Conservation (phyloP, 2,888 invertebrate species). For the Periphyllus acericola region DNA sequence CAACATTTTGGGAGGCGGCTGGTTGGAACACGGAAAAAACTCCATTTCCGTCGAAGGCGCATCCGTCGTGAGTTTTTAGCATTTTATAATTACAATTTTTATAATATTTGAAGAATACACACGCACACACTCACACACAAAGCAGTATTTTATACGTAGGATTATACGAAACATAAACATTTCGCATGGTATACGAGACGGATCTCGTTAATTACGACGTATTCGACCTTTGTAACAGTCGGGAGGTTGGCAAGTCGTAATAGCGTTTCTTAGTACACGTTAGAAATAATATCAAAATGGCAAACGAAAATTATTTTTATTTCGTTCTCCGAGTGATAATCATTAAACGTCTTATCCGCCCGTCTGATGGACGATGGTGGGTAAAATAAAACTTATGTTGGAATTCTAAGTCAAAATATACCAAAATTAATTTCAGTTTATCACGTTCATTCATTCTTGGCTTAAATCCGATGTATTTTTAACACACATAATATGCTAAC, state of each 20-base stretch:
- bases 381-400: too few relatives aligned
- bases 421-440: too few relatives aligned
- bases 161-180: conserved; percentile 6
- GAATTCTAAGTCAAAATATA: too few relatives aligned
- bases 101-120: not conserved
- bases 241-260: not conserved
- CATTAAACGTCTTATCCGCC: too few relatives aligned
- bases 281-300: not conserved
- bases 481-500: too few relatives aligned
- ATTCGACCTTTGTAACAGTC: not conserved
- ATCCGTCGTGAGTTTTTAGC: conserved; percentile 66
- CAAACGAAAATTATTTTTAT: not conserved
- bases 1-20: conserved; percentile 48
- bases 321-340: too few relatives aligned
- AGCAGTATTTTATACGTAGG: not conserved
- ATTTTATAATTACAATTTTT: not conserved
- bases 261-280: not conserved
- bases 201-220: not conserved
- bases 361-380: too few relatives aligned
- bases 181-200: not conserved
- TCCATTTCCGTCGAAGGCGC: conserved; percentile 53
- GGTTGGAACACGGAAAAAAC: conserved; percentile 45
- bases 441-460: too few relatives aligned
- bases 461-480: too few relatives aligned
- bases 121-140: not conserved